phyloP scores from a whole-genome alignment of 2,888 invertebrate species.

The Drosophila emarginata region DNA sequence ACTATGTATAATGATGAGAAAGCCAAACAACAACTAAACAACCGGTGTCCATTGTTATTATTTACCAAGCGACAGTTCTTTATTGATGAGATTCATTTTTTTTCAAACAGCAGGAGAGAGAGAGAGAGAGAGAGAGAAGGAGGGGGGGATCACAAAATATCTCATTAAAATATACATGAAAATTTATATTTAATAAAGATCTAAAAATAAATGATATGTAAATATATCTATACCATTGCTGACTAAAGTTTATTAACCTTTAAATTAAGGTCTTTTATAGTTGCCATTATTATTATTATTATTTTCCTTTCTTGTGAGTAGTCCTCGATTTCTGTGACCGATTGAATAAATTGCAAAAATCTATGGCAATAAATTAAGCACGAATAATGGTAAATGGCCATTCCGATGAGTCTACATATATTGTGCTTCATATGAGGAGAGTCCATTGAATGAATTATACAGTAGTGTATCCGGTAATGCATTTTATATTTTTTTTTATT shows the following conservation, averaged over 20 bases:
- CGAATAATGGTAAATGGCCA: constrained; percentile 60
- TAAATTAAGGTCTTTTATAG: too few species aligned
- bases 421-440: constrained; percentile 30
- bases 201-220: too few species aligned
- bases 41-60: not conserved
- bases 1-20: not conserved
- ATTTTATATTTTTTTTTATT: not conserved
- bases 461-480: constrained; percentile 10
- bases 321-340: not conserved
- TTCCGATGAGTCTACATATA: constrained; percentile 25
- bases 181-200: too few species aligned
- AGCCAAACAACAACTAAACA: not conserved
- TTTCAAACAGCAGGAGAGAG: too few species aligned
- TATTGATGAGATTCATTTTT: not conserved
- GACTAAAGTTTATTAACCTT: too few species aligned
- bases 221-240: too few species aligned
- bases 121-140: too few species aligned
- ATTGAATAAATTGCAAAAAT: not conserved
- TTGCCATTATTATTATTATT: too few species aligned
- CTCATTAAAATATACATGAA: too few species aligned
- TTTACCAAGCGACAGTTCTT: not conserved
- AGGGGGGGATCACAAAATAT: too few species aligned
- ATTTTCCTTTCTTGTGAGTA: not conserved
- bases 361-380: constrained; percentile 26
- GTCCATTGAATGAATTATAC: constrained; percentile 18